Percentiles rank a stretch among this genome's conserved stretches.
Evolutionary conservation across 2,888 invertebrate species (phyloP).

Genomic region (Megalurothrips usitatus): DNA sequence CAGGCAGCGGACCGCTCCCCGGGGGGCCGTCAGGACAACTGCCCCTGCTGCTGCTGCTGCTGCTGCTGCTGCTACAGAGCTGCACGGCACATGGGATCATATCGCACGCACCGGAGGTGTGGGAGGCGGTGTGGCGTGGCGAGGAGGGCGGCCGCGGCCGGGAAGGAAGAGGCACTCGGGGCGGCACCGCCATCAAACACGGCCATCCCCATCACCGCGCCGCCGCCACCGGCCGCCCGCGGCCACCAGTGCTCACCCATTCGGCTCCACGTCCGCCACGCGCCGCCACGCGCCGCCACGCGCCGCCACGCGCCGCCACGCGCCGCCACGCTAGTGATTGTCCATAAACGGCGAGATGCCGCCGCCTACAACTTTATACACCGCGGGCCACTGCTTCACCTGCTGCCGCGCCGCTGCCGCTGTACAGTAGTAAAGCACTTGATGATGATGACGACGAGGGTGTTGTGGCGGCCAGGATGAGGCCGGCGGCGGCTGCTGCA

Average conservation of each 20-base stretch:
- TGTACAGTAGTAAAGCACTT: too few relatives aligned
- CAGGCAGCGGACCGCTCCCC: constrained; percentile 12
- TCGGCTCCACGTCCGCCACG: not conserved
- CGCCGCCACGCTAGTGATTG: too few relatives aligned
- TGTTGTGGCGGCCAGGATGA: too few relatives aligned
- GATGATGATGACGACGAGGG: too few relatives aligned
- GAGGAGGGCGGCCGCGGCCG: not conserved
- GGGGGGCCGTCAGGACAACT: not conserved
- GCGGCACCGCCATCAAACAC: not conserved
- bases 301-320: not conserved
- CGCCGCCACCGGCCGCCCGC: not conserved
- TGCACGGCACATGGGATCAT: constrained; percentile 15
- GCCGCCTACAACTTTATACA: too few relatives aligned
- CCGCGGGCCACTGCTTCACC: too few relatives aligned
- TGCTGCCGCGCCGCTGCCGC: too few relatives aligned
- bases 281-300: not conserved
- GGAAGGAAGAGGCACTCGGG: not conserved
- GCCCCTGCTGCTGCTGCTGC: not conserved
- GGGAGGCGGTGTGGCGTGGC: not conserved
- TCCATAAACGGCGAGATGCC: too few relatives aligned
- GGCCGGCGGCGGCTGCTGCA: too few relatives aligned
- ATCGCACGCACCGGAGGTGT: not conserved
- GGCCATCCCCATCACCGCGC: not conserved
- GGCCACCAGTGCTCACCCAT: not conserved
- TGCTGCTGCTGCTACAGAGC: not conserved